Conservation (phyloP, 2,797 vertebrate genomes). For the Fundulus diaphanus region DNA sequence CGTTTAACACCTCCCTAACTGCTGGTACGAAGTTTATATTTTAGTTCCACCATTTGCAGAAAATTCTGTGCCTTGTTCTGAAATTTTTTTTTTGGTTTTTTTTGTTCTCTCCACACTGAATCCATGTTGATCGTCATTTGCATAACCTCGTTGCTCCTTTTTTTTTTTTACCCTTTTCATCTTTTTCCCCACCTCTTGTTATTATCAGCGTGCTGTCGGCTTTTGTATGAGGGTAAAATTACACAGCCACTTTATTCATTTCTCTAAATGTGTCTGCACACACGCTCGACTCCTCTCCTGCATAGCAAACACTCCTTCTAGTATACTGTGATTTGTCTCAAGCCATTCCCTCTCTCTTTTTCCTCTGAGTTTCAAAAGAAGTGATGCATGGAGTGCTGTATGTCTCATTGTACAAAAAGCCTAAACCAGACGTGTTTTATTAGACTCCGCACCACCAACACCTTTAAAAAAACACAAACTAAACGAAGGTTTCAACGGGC, state of each 20-base stretch:
- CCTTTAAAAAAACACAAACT: slow-evolving; percentile 19
- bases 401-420: slow-evolving; percentile 71
- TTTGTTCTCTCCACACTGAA: slow-evolving; percentile 76
- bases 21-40: slow-evolving; percentile 85
- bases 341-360: slow-evolving; percentile 52
- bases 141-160: slow-evolving; percentile 52
- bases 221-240: slow-evolving; percentile 78
- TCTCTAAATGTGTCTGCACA: slow-evolving; percentile 69
- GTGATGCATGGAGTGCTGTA: slow-evolving; percentile 74
- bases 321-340: slow-evolving; percentile 81
- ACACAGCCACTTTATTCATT: slow-evolving; percentile 74
- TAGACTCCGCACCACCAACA: slow-evolving; percentile 25
- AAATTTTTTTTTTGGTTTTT: slow-evolving; percentile 81
- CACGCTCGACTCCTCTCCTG: slow-evolving; percentile 51
- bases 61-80: slow-evolving; percentile 99
- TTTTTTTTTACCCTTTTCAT: slow-evolving; percentile 38
- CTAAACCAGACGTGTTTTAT: slow-evolving; percentile 49
- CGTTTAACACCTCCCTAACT: slow-evolving; percentile 90
- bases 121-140: slow-evolving; percentile 64
- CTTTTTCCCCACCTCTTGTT: slow-evolving; percentile 33
- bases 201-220: slow-evolving; percentile 72
- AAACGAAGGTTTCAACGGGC: slow-evolving; percentile 34
- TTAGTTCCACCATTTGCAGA: slow-evolving; percentile 95
- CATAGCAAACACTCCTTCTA: slow-evolving; percentile 74
- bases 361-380: slow-evolving; percentile 35